A percentile compares a stretch with the other conserved stretches of the same genome.
These are phyloP conservation scores for Spicauda simplicius DNA, from an alignment of 2,888 invertebrate species.

Conservation along the genomic window DNA sequence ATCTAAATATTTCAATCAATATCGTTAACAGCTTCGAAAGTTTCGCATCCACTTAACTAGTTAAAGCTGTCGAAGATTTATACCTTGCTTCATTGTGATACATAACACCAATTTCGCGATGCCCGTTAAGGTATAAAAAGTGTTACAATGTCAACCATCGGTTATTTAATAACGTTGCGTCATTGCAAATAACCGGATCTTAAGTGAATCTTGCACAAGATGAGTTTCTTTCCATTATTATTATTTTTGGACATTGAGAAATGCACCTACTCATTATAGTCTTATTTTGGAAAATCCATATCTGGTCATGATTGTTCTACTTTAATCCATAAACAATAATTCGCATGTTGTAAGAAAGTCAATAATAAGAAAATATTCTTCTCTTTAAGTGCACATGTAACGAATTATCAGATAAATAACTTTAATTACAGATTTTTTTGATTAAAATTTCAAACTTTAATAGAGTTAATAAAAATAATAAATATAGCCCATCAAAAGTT, in stretches of 20 bases:
- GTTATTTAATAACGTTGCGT: conserved; percentile 27
- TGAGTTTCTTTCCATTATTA: conserved; percentile 20
- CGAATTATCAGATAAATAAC: too few relatives aligned
- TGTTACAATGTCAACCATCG: conserved; percentile 33
- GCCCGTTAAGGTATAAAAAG: conserved; percentile 15
- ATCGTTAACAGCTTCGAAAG: background rate
- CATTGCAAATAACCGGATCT: conserved; percentile 25
- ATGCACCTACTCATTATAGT: background rate
- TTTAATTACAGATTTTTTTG: too few relatives aligned
- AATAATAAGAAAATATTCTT: too few relatives aligned
- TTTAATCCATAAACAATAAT: background rate
- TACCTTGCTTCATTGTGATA: background rate
- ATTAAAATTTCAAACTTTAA: too few relatives aligned
- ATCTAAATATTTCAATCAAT: too few relatives aligned
- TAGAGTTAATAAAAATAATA: too few relatives aligned
- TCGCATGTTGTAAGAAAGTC: background rate
- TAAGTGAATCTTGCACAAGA: conserved; percentile 24
- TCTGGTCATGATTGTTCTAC: background rate
- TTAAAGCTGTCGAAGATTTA: background rate
- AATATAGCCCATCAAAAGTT: too few relatives aligned
- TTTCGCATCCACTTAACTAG: background rate
- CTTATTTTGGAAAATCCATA: conserved; percentile 3
- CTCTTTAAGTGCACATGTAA: too few relatives aligned
- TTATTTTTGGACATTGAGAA: conserved; percentile 27
- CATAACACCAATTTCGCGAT: conserved; percentile 16